Conservation (phyloP, 1,140 invertebrate species). For the Araneus ventricosus region DNA sequence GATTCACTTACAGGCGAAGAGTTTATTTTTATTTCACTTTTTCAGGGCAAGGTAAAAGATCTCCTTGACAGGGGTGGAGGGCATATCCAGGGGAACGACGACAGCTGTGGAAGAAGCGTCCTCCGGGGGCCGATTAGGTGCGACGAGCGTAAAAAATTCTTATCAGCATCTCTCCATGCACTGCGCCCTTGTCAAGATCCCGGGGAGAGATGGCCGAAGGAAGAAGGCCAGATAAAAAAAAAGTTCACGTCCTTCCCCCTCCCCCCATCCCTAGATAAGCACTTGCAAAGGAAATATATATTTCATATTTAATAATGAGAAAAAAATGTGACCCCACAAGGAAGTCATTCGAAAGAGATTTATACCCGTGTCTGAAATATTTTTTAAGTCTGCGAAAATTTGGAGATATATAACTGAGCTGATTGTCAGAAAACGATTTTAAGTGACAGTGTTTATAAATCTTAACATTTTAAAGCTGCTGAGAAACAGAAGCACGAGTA, state of each 20-base stretch:
- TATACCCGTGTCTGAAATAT: not conserved
- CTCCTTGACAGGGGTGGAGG: slow-evolving; percentile 32
- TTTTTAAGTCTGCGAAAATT: not conserved
- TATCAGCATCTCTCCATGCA: slow-evolving; percentile 54
- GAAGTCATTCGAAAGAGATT: not conserved
- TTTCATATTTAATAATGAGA: slow-evolving; percentile 4
- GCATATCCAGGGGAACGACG: slow-evolving; percentile 42
- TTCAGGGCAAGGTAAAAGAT: not conserved
- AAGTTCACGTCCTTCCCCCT: slow-evolving; percentile 18
- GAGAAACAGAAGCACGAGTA: not conserved
- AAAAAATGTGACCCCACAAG: not conserved
- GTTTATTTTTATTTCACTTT: not conserved
- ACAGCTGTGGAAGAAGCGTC: slow-evolving; percentile 58
- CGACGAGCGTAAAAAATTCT: slow-evolving; percentile 45
- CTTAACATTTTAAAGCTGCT: not conserved
- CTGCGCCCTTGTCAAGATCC: slow-evolving; percentile 49
- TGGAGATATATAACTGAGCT: not conserved
- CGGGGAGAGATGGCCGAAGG: too few relatives aligned
- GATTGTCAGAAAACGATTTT: not conserved
- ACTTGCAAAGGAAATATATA: not conserved
- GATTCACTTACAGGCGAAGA: not conserved
- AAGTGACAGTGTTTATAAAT: not conserved
- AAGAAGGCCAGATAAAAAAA: slow-evolving; percentile 23
- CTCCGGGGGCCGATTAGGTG: slow-evolving; percentile 64
- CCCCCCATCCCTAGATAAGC: not conserved